Conservation (phyloP, 2,888 invertebrate genomes). For the Agrochola circellaris region DNA sequence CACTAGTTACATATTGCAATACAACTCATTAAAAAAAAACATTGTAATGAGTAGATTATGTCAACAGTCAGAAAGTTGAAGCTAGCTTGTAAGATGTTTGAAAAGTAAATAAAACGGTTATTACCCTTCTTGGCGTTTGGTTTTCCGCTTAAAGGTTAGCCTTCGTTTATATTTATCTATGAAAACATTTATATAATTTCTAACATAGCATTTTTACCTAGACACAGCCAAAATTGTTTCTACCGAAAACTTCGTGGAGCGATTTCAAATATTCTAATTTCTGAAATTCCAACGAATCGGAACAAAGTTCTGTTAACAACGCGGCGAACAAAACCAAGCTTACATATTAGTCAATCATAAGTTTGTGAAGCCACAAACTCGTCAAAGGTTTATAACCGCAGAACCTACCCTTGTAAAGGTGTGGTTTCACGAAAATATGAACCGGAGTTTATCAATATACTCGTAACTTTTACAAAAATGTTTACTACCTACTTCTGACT, state of each 20-base stretch:
- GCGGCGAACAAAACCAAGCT: slow-evolving; percentile 25
- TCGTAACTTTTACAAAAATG: slow-evolving; percentile 1
- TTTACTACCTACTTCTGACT: neutral
- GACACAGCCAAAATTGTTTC: slow-evolving; percentile 20
- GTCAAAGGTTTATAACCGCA: slow-evolving; percentile 27
- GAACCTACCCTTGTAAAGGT: neutral
- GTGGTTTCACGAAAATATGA: neutral
- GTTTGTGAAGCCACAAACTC: slow-evolving; percentile 47
- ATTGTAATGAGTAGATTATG: no score
- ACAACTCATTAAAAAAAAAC: no score
- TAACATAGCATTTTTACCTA: neutral
- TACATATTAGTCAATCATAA: slow-evolving; percentile 58
- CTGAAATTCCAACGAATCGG: slow-evolving; percentile 20
- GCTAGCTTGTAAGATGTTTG: no score
- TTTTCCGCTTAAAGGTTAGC: neutral
- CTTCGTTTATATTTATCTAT: neutral
- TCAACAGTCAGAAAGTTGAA: no score
- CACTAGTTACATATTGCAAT: no score
- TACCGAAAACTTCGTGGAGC: neutral
- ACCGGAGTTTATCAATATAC: neutral
- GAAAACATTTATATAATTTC: neutral
- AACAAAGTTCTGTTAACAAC: slow-evolving; percentile 50
- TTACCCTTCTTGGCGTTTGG: no score
- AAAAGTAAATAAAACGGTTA: neutral
- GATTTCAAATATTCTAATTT: neutral